phyloP scores from a whole-genome alignment of 2,113 vertebrate species.

The Pelecanoides urinatrix region DNA sequence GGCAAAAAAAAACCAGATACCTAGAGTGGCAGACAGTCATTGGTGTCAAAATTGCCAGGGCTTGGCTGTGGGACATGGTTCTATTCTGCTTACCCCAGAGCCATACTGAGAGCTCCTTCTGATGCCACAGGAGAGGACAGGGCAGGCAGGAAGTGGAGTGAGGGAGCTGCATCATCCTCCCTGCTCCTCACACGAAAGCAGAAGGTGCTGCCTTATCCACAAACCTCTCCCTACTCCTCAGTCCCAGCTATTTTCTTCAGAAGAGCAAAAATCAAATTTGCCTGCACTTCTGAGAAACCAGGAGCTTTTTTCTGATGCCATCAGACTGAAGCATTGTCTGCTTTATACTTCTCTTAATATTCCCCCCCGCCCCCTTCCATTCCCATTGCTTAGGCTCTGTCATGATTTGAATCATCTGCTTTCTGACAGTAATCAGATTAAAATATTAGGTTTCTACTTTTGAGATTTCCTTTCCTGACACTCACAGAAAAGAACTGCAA shows the following conservation, averaged over 20 bases:
- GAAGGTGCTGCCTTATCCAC: neutral
- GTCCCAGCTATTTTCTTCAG: neutral
- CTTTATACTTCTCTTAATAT: neutral
- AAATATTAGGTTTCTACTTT: conserved; percentile 32
- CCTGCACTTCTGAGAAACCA: neutral
- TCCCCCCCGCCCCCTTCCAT: neutral
- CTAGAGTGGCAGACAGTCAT: neutral
- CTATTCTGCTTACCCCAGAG: neutral
- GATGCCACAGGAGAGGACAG: neutral
- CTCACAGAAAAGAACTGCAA: neutral
- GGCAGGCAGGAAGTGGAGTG: neutral
- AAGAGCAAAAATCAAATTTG: neutral
- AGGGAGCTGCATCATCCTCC: neutral
- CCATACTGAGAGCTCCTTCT: neutral
- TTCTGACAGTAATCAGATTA: conserved; percentile 52
- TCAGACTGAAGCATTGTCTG: neutral
- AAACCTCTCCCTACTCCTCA: neutral
- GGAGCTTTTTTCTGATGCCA: neutral
- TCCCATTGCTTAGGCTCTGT: conserved; percentile 1
- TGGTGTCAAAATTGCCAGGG: neutral
- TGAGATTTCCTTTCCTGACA: neutral
- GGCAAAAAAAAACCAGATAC: neutral
- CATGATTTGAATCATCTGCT: conserved; percentile 23
- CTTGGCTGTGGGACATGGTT: neutral
- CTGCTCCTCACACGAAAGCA: neutral